phyloP scores from a whole-genome alignment of 2,888 invertebrate species.

The Dascillus cervinus region DNA sequence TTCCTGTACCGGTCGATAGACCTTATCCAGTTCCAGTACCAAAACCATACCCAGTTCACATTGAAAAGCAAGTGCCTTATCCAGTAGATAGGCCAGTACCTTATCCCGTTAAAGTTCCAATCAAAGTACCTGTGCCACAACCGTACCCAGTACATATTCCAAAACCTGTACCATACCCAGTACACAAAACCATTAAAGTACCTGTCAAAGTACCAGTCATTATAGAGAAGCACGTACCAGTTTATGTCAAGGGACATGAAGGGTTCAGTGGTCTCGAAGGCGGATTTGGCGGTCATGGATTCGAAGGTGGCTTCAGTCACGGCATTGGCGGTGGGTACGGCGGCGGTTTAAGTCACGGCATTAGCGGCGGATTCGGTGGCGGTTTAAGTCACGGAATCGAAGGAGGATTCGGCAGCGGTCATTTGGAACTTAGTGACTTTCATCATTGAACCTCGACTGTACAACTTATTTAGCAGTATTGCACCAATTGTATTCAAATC shows the following conservation, averaged over 20 bases:
- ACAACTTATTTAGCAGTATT: constrained; percentile 5
- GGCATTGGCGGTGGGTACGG: constrained; percentile 16
- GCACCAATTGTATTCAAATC: constrained; percentile 3
- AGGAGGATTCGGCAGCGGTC: constrained; percentile 21
- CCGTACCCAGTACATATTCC: constrained; percentile 26
- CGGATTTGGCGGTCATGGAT: constrained; percentile 6
- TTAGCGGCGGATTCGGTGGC: constrained; percentile 19
- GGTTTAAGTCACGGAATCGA: too few species aligned
- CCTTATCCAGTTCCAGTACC: constrained; percentile 46
- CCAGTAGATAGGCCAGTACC: constrained; percentile 47
- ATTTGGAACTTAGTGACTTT: constrained; percentile 7
- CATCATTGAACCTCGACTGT: constrained; percentile 14
- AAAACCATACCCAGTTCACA: constrained; percentile 41
- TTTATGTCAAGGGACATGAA: constrained; percentile 23
- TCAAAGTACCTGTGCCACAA: constrained; percentile 31
- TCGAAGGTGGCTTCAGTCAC: constrained; percentile 4
- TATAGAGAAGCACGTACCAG: constrained; percentile 32
- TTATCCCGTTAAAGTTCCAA: constrained; percentile 36
- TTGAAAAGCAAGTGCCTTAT: constrained; percentile 45
- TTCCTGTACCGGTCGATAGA: constrained; percentile 23
- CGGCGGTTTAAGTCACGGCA: constrained; percentile 4
- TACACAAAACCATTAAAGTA: constrained; percentile 37
- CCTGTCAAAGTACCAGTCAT: constrained; percentile 45
- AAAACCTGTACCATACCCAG: constrained; percentile 34
- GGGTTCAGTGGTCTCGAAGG: constrained; percentile 13